A percentile compares a stretch with the other conserved stretches of the same genome.
These are phyloP conservation scores for Noturus placidus DNA, from an alignment of 2,113 vertebrate species.

Conservation along the genomic window DNA sequence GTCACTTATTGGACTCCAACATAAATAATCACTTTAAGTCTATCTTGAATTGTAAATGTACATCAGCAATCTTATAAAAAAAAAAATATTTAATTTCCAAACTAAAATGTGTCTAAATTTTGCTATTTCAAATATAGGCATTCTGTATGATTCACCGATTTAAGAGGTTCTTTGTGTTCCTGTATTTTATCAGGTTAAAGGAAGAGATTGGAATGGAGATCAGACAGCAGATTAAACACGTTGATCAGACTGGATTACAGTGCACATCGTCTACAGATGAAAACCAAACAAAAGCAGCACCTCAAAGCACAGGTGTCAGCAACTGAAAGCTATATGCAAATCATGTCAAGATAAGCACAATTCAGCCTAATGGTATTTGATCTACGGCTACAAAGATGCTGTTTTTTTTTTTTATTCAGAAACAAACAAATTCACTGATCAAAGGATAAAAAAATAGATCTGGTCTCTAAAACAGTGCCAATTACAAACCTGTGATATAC, in stretches of 20 bases:
- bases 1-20: neutral
- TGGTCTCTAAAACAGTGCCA: constrained; percentile 2
- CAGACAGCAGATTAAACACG: constrained; percentile 19
- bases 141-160: neutral
- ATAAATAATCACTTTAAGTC: neutral
- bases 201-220: neutral
- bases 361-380: constrained; percentile 34
- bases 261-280: constrained; percentile 9
- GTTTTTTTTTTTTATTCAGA: constrained; percentile 18
- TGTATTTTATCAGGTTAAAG: neutral
- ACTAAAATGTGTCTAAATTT: neutral
- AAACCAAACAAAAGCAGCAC: constrained; percentile 12
- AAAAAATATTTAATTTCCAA: neutral
- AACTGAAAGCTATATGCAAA: constrained; percentile 31
- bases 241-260: constrained; percentile 5
- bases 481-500: constrained; percentile 3
- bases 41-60: neutral
- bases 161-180: too few species aligned
- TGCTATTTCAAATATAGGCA: neutral
- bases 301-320: constrained; percentile 40
- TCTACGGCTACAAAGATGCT: constrained; percentile 30
- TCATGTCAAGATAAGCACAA: neutral
- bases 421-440: constrained; percentile 35
- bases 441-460: constrained; percentile 10
- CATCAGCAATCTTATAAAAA: neutral